A percentile compares a stretch with the other conserved stretches of the same genome.
Conservation (phyloP, 2,888 invertebrate genomes). For the Acanthacorydalis orientalis region DNA sequence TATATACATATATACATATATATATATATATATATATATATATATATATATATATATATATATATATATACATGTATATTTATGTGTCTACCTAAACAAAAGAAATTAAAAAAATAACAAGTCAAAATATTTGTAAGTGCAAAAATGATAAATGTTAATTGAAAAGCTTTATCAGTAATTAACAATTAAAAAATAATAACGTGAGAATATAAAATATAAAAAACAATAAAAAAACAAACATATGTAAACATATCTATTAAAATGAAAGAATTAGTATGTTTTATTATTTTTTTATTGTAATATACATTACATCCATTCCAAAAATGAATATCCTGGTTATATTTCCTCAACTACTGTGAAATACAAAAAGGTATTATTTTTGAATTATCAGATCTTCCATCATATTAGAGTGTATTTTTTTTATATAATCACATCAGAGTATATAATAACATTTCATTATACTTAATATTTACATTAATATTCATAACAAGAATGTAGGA, state of each 20-base stretch:
- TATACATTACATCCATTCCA: slow-evolving; percentile 6
- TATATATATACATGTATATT: neutral
- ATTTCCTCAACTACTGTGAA: neutral
- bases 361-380: slow-evolving; percentile 1
- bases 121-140: too few relatives aligned
- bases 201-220: too few relatives aligned
- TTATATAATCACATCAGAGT: slow-evolving; percentile 3
- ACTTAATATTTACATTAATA: slow-evolving; percentile 3
- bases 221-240: too few relatives aligned
- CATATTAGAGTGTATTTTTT: neutral
- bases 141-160: too few relatives aligned
- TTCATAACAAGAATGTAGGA: neutral
- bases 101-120: too few relatives aligned
- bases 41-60: neutral
- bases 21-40: neutral
- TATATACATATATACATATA: neutral
- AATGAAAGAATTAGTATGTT: neutral
- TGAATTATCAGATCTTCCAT: slow-evolving; percentile 3
- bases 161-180: too few relatives aligned
- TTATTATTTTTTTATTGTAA: slow-evolving; percentile 4
- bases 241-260: too few relatives aligned
- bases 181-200: too few relatives aligned
- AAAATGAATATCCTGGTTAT: slow-evolving; percentile 2
- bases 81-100: too few relatives aligned
- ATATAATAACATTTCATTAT: slow-evolving; percentile 2